Conservation (phyloP, 2,888 invertebrate species). For the Rhyacophila evoluta region DNA sequence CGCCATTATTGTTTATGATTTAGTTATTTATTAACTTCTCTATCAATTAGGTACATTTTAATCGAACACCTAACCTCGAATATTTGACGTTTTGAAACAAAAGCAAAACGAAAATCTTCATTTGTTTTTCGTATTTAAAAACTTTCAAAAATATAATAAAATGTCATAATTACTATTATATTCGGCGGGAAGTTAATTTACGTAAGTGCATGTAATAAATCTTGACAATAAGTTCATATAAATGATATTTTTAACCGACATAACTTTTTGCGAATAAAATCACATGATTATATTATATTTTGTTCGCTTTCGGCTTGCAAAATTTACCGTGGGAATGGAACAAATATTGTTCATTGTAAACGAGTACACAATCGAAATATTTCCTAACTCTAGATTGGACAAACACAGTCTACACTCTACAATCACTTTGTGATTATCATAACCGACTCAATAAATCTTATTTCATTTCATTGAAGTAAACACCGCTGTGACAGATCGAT, state of each 20-base stretch:
- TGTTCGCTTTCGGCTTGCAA: not conserved
- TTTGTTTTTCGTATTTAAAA: too few species aligned
- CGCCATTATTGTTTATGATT: too few species aligned
- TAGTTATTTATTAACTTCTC: too few species aligned
- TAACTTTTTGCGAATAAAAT: not conserved
- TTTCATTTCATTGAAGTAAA: not conserved
- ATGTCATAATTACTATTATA: too few species aligned
- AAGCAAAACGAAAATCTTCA: too few species aligned
- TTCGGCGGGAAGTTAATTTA: too few species aligned
- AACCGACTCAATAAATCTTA: not conserved
- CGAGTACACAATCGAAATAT: conserved; percentile 3
- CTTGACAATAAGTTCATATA: not conserved
- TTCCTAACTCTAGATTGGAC: not conserved
- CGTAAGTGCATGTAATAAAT: not conserved
- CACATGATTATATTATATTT: not conserved
- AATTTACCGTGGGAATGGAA: not conserved
- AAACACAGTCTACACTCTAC: not conserved
- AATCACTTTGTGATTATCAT: not conserved
- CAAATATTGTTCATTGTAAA: not conserved
- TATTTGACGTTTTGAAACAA: too few species aligned
- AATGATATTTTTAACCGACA: not conserved
- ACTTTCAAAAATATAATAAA: too few species aligned
- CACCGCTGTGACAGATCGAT: too few species aligned
- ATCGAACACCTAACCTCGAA: too few species aligned
- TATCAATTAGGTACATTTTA: too few species aligned